phyloP scores from a whole-genome alignment of 2,797 vertebrate genomes.

The Mormyrus hasselquistii region DNA sequence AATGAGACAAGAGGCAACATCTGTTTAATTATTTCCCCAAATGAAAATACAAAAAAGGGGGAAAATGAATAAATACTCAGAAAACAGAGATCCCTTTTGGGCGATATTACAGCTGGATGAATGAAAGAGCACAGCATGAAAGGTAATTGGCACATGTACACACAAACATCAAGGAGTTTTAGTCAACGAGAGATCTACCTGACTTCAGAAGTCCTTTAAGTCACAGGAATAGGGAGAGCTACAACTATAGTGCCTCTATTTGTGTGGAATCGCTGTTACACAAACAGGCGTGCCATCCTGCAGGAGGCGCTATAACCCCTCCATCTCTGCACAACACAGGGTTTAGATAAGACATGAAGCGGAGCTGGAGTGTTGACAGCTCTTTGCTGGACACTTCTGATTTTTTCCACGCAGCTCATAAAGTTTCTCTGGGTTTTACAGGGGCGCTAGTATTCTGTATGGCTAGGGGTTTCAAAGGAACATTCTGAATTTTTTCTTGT shows the following conservation, averaged over 20 bases:
- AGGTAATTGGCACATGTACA: conserved; percentile 11
- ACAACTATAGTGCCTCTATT: conserved; percentile 5
- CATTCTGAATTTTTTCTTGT: not conserved
- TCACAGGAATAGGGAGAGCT: conserved; percentile 5
- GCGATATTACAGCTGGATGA: not conserved
- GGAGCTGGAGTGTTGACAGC: not conserved
- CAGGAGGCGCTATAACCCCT: not conserved
- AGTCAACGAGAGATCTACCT: conserved; percentile 8
- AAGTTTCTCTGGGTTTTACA: not conserved
- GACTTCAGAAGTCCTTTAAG: conserved; percentile 6
- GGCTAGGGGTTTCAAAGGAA: not conserved
- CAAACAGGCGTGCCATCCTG: not conserved
- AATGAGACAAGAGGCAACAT: conserved; percentile 6
- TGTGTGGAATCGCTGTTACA: not conserved
- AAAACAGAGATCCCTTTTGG: not conserved
- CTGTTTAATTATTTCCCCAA: not conserved
- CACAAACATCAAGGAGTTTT: conserved; percentile 9
- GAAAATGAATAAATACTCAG: not conserved
- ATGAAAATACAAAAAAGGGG: not conserved
- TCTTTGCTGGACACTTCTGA: not conserved
- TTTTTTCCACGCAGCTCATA: not conserved
- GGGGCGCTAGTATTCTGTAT: not conserved
- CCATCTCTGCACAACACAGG: not conserved
- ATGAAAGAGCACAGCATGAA: not conserved
- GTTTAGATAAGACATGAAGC: not conserved